Evolutionary conservation across 2,113 vertebrate genomes (phyloP), one percentile per base, ranked within the genome.

Genomic region (Halcyon senegalensis): DNA sequence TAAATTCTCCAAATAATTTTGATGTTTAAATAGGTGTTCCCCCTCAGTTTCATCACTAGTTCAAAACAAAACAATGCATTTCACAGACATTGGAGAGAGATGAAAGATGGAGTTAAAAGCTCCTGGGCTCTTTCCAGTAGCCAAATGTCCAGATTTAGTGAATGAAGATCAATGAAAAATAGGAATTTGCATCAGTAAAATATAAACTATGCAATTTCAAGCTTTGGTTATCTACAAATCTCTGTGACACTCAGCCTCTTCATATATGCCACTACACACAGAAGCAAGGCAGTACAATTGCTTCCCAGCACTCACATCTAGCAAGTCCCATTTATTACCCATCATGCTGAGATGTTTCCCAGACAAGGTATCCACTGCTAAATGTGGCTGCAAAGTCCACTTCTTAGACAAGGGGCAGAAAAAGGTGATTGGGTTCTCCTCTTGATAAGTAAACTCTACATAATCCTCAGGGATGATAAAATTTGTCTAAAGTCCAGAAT

Each of bases 401-500:
- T 41, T 33, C 58, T 79, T 30, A 70, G 77, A 33, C 51, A 62
- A 63, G 53, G 51, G 41, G 44, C 63, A 77, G 31, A 72, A 72
- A 74, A 82, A 84, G 41, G 50, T 67, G 63, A 93, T 76, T 89
- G 93, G n/a, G 24, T 87, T 94, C 35, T 87, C 58, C 35, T 87
- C 69, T 84, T 91, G 77, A 80, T 95, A 95, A 96, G 94, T 73
- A 89, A 94, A 85, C 21, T 35, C 92, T 67, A 18, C 80, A 35
- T 94, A 96, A 94, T 77, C 94, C 89, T 93, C 17, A 7, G 27
- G 33, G 50, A 72, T 63, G 70, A 93, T 96, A 96, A 96, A 89
- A 73, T 80, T 77, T 89, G 94, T 93, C 94, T 94, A 95, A 96
- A 97, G 95, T 96, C 93, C 95, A 93, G 88, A 72, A 94, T 92